A percentile compares a stretch with the other conserved stretches of the same genome.
phyloP scores from a whole-genome alignment of 2,113 vertebrate genomes.

The Lontra canadensis region DNA sequence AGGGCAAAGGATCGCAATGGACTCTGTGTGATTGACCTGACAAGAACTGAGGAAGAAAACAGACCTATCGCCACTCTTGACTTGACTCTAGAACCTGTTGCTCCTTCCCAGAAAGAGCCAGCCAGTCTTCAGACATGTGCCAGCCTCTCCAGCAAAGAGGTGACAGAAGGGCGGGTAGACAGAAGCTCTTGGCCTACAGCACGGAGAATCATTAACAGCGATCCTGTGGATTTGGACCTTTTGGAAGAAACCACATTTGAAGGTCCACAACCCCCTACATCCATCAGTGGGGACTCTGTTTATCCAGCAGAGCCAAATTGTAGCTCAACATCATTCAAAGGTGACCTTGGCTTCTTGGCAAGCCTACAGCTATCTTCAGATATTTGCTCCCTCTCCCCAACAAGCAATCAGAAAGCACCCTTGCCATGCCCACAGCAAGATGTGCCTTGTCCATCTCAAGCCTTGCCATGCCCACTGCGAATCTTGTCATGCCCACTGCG shows the following conservation, averaged over 20 bases:
- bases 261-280: background rate
- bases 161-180: fast-evolving
- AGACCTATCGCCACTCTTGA: slow-evolving; percentile 58
- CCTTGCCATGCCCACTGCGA: slow-evolving; percentile 46
- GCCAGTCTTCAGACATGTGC: background rate
- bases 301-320: slow-evolving; percentile 57
- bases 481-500: slow-evolving; percentile 11
- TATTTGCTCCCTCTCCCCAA: slow-evolving; percentile 62
- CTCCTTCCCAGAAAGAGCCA: slow-evolving; percentile 37
- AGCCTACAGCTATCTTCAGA: slow-evolving; percentile 62
- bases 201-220: background rate
- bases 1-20: fast-evolving
- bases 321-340: slow-evolving; percentile 73
- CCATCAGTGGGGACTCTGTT: slow-evolving; percentile 34
- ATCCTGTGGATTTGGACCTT: background rate
- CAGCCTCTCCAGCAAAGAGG: background rate
- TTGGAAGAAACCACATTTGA: background rate
- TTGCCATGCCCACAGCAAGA: slow-evolving; percentile 57
- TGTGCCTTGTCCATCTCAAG: slow-evolving; percentile 15
- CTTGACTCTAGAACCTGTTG: background rate
- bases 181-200: background rate
- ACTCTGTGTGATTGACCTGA: slow-evolving; percentile 82
- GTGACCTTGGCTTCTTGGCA: slow-evolving; percentile 76
- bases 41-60: slow-evolving; percentile 73
- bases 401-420: slow-evolving; percentile 61